These are phyloP conservation scores for Lymantria monacha DNA, from an alignment of 2,888 invertebrate genomes.

Conservation along the genomic window DNA sequence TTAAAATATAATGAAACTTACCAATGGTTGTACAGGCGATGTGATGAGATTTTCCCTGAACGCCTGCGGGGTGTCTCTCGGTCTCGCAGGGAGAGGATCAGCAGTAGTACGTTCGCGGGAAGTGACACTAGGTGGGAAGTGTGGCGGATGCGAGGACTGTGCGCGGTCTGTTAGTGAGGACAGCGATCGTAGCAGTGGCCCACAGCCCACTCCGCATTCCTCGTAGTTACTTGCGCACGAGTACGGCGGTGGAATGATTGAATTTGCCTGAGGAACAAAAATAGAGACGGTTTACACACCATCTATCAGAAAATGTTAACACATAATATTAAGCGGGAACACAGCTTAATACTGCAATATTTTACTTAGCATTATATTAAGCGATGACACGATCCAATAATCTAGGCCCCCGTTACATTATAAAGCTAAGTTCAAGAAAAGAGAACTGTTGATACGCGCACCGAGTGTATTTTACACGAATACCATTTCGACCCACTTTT, in stretches of 20 bases:
- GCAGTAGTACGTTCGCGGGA: slow-evolving; percentile 15
- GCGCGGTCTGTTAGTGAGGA: slow-evolving; percentile 79
- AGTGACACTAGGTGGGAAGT: slow-evolving; percentile 19
- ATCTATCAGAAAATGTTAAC: too few species aligned
- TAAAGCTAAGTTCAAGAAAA: too few species aligned
- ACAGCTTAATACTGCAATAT: too few species aligned
- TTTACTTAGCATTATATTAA: too few species aligned
- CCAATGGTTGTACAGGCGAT: slow-evolving; percentile 59
- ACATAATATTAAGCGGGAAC: too few species aligned
- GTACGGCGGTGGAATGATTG: slow-evolving; percentile 92
- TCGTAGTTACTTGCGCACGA: slow-evolving; percentile 90
- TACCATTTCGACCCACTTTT: too few species aligned
- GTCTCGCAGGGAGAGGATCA: slow-evolving; percentile 21
- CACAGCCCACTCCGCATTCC: slow-evolving; percentile 73
- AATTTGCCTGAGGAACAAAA: slow-evolving; percentile 84
- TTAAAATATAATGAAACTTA: slow-evolving; percentile 7
- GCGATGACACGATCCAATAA: too few species aligned
- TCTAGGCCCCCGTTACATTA: too few species aligned
- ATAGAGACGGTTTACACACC: neutral
- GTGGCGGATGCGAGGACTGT: slow-evolving; percentile 25
- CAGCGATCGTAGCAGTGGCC: slow-evolving; percentile 81
- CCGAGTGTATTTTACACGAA: too few species aligned
- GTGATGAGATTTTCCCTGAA: slow-evolving; percentile 65
- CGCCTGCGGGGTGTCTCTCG: slow-evolving; percentile 38
- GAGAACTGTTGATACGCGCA: too few species aligned